These are phyloP conservation scores for Poecilia wingei DNA, from an alignment of 2,797 vertebrate genomes.

Conservation along the genomic window DNA sequence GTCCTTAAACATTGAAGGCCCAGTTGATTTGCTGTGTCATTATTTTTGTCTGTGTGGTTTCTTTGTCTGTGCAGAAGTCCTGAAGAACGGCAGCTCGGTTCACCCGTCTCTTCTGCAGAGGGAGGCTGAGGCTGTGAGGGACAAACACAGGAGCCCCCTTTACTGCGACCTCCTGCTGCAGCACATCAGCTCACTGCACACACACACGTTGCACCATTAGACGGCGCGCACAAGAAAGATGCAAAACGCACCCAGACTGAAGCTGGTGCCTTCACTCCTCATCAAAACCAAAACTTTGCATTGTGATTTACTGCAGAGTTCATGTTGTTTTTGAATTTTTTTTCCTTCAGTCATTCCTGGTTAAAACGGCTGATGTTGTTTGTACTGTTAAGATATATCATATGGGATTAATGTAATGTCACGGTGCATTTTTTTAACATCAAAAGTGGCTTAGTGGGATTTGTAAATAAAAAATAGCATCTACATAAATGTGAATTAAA, in stretches of 20 bases:
- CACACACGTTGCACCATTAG: background rate
- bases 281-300: background rate
- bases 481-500: constrained; percentile 6
- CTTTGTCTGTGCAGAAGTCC: constrained; percentile 79
- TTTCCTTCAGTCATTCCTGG: constrained; percentile 3
- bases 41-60: background rate
- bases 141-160: constrained; percentile 83
- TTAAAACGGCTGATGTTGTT: constrained; percentile 7
- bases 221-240: constrained; percentile 19
- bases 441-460: background rate
- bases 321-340: background rate
- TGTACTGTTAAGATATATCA: background rate
- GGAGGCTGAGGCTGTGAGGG: constrained; percentile 82
- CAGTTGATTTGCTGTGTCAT: background rate
- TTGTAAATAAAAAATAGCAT: background rate
- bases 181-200: constrained; percentile 75
- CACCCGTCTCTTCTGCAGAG: constrained; percentile 81
- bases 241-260: background rate
- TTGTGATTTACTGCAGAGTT: background rate
- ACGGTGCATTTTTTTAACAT: background rate
- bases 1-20: background rate
- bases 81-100: constrained; percentile 84
- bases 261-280: background rate
- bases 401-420: background rate
- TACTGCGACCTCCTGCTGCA: constrained; percentile 87